These are phyloP conservation scores for Macropus fuliginosus DNA, from an alignment of 2,797 vertebrate species.

Conservation along the genomic window DNA sequence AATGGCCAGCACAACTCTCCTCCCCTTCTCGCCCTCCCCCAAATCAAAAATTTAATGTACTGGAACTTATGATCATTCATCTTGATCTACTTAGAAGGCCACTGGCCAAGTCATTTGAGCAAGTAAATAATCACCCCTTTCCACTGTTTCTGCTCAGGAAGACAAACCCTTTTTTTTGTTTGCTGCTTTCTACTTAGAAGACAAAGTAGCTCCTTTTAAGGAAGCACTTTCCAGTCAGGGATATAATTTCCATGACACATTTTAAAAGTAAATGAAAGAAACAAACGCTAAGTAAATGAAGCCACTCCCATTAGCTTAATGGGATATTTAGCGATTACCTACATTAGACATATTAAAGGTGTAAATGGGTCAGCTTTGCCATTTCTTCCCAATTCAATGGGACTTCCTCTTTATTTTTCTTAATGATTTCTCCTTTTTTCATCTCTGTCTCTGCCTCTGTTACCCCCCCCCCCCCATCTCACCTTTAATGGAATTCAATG, in stretches of 20 bases:
- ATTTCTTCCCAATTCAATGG: conserved; percentile 50
- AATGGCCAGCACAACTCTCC: conserved; percentile 48
- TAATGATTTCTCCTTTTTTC: conserved; percentile 40
- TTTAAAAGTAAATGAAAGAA: conserved; percentile 63
- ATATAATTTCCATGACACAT: conserved; percentile 38
- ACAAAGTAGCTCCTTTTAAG: conserved; percentile 51
- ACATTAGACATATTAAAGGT: conserved; percentile 51
- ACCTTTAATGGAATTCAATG: conserved; percentile 42
- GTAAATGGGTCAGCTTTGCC: conserved; percentile 53
- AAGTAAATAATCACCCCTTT: conserved; percentile 71
- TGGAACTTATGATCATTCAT: conserved; percentile 66
- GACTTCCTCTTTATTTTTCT: conserved; percentile 42
- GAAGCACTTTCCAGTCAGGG: conserved; percentile 37
- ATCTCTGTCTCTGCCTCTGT: background rate
- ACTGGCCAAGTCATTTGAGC: conserved; percentile 53
- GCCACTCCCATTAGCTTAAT: conserved; percentile 38
- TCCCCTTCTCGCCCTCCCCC: conserved; percentile 10
- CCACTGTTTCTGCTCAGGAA: conserved; percentile 62
- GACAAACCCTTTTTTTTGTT: conserved; percentile 61
- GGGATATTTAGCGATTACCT: conserved; percentile 4
- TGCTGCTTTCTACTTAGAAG: conserved; percentile 57
- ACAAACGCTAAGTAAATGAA: conserved; percentile 56
- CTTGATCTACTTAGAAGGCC: conserved; percentile 67
- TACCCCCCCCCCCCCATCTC: conserved; percentile 13
- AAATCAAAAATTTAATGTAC: conserved; percentile 66